Evolutionary conservation across 2,113 vertebrate genomes (phyloP), one percentile per base, ranked within the genome.

Genomic region (Turdus rufiventris): DNA sequence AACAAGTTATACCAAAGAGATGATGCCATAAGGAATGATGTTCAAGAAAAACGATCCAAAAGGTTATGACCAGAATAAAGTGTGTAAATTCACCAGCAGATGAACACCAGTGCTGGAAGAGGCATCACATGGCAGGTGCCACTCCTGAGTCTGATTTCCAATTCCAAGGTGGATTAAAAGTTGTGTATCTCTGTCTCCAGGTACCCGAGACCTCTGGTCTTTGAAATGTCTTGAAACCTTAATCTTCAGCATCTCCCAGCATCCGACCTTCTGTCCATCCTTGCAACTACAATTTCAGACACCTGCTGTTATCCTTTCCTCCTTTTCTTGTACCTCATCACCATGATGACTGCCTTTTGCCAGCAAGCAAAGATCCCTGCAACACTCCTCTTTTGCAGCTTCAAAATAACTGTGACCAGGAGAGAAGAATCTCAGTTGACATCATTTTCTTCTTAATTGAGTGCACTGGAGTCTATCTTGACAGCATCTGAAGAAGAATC

Each of bases 401-500:
- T 93, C 77, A 82, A 76, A 91, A 31, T 31, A 92, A 84, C 43
- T 78, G 61, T 33, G 65, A 84, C 36, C 29, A 82, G 73, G 50
- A 95, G 56, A 82, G 71, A 51, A 85, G 45, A 50, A 73, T 57
- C 81, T 79, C 62, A 66, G 54, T 8, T 78, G 78, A 83, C 71
- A 76, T 29, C 0, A 75, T 51, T 50, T 70, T 88, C 93, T 70
- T 95, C 71, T 51, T 95, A 68, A 85, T 2, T 36, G 38, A 89
- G 78, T 62, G 56, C 74, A 91, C 40, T 31, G 61, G 65, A 92
- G 61, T 87, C 66, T 94, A 62, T 74, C 86, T 78, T 72, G 89
- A 93, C 68, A 93, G 83, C 77, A 93, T 78, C 95, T 95, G 75
- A 94, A 84, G 76, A 36, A 93, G 57, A 95, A 96, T 18, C 3